Percentiles rank a stretch among this genome's conserved stretches.
Conservation (phyloP, 2,888 invertebrate genomes). For the Temnothorax ravouxi region DNA sequence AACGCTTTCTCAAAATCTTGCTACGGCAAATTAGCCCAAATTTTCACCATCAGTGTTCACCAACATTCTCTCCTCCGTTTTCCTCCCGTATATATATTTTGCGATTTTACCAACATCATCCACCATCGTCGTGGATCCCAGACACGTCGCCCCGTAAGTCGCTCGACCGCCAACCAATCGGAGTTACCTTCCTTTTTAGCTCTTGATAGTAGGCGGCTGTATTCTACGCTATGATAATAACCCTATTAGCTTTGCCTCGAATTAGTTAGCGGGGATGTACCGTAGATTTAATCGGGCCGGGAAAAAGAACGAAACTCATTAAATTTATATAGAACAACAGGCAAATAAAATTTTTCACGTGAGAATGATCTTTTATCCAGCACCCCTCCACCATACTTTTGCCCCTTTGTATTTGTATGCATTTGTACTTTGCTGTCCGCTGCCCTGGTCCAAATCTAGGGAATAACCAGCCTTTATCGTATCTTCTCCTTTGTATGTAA, state of each 20-base stretch:
- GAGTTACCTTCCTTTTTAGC: slow-evolving; percentile 79
- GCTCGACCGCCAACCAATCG: slow-evolving; percentile 83
- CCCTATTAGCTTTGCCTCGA: slow-evolving; percentile 53
- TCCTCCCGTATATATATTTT: slow-evolving; percentile 76
- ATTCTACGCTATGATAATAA: slow-evolving; percentile 62
- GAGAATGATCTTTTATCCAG: slow-evolving; percentile 34
- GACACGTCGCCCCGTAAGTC: slow-evolving; percentile 85
- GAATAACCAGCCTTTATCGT: slow-evolving; percentile 44
- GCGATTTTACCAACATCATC: slow-evolving; percentile 75
- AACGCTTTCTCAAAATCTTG: not conserved
- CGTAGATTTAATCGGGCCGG: slow-evolving; percentile 17
- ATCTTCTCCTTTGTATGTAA: slow-evolving; percentile 40
- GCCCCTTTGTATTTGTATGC: slow-evolving; percentile 45
- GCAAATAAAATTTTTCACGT: slow-evolving; percentile 36
- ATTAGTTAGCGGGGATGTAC: slow-evolving; percentile 10
- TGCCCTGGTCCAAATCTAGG: slow-evolving; percentile 41
- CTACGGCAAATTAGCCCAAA: not conserved
- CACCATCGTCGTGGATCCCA: slow-evolving; percentile 80
- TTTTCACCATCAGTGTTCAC: slow-evolving; percentile 57
- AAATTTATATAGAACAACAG: slow-evolving; percentile 33
- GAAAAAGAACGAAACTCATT: slow-evolving; percentile 16
- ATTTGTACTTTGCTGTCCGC: slow-evolving; percentile 51
- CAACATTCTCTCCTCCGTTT: slow-evolving; percentile 61
- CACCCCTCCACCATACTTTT: slow-evolving; percentile 35
- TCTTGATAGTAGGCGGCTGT: slow-evolving; percentile 69